Percentiles rank a stretch among this genome's conserved stretches.
These are phyloP conservation scores for Tridacna crocea DNA, from an alignment of 2,888 invertebrate species.

Conservation along the genomic window DNA sequence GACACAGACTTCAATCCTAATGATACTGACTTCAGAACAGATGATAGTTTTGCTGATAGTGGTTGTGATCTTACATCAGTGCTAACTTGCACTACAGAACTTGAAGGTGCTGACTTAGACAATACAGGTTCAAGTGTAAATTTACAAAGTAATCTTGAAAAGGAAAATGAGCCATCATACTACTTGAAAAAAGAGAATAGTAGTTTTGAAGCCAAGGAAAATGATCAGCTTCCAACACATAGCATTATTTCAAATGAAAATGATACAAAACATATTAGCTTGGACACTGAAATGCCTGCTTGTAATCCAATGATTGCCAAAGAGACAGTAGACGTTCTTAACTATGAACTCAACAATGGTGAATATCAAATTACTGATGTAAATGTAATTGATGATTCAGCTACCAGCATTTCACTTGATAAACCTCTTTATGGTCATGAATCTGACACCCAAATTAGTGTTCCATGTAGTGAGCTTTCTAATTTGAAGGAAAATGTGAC, in stretches of 20 bases:
- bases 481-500: neutral
- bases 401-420: neutral
- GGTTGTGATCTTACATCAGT: neutral
- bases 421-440: no score
- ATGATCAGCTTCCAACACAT: neutral
- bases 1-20: neutral
- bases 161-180: neutral
- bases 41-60: slow-evolving; percentile 7
- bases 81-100: neutral
- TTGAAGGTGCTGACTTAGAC: neutral
- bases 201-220: neutral
- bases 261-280: neutral
- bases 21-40: neutral
- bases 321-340: slow-evolving; percentile 47
- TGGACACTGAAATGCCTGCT: neutral
- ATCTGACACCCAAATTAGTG: neutral
- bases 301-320: slow-evolving; percentile 5
- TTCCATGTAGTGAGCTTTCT: neutral
- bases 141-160: slow-evolving; percentile 4
- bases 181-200: neutral
- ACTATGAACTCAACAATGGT: slow-evolving; percentile 52
- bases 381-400: slow-evolving; percentile 36
- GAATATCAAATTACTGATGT: slow-evolving; percentile 34
- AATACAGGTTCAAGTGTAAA: neutral
- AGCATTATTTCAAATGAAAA: neutral